These are phyloP conservation scores for Carcina quercana DNA, from an alignment of 2,888 invertebrate species.

Conservation along the genomic window DNA sequence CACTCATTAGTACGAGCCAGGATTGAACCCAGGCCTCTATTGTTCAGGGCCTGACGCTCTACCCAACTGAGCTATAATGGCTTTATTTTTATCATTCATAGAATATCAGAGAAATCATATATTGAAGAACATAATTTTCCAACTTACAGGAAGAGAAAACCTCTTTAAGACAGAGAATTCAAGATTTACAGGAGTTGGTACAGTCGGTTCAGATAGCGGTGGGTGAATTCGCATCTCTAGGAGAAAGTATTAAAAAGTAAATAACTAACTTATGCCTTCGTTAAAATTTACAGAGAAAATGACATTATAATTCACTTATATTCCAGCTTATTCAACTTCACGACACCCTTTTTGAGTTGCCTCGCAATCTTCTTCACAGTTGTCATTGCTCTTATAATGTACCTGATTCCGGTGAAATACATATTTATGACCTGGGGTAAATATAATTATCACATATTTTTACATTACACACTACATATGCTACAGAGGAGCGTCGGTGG, in stretches of 20 bases:
- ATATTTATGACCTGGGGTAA: slow-evolving; percentile 92
- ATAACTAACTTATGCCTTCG: neutral
- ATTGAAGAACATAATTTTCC: too few species aligned
- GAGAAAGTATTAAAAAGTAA: slow-evolving; percentile 95
- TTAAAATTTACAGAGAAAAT: neutral
- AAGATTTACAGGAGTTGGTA: slow-evolving; percentile 95
- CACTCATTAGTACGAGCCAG: too few species aligned
- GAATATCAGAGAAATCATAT: too few species aligned
- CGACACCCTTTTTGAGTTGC: slow-evolving; percentile 93
- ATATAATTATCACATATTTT: slow-evolving; percentile 17
- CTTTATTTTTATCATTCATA: too few species aligned
- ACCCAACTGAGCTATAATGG: too few species aligned
- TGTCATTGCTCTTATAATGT: slow-evolving; percentile 84
- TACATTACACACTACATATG: too few species aligned
- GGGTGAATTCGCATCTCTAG: slow-evolving; percentile 90
- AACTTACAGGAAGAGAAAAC: slow-evolving; percentile 89
- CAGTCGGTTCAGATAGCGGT: slow-evolving; percentile 95
- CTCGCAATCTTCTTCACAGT: slow-evolving; percentile 85
- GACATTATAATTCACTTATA: slow-evolving; percentile 14
- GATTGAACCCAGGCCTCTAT: too few species aligned
- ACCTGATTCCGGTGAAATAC: slow-evolving; percentile 89
- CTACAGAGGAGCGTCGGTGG: too few species aligned
- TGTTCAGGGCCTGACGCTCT: too few species aligned
- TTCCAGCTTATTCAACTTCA: slow-evolving; percentile 95
- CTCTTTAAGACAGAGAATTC: slow-evolving; percentile 90